Evolutionary conservation across 1,140 invertebrate species (phyloP).

Genomic region (Solenopsis invicta): DNA sequence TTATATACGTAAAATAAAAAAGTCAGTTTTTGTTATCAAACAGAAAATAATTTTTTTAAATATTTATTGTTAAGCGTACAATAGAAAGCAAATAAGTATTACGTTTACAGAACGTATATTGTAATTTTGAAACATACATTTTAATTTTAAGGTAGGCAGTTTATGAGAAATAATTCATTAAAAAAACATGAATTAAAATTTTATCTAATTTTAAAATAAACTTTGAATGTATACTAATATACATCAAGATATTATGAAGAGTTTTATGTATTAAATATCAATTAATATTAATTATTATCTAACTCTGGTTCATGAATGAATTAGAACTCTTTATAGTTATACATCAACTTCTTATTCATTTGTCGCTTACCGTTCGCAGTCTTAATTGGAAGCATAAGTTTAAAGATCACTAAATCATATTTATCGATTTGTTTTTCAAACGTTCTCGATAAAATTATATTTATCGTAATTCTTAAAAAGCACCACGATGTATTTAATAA

Average conservation of each 20-base stretch:
- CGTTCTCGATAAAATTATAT: neutral
- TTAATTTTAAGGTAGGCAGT: neutral
- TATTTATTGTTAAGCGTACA: neutral
- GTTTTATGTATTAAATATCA: neutral
- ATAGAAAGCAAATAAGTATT: neutral
- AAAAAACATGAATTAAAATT: neutral
- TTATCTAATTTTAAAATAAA: neutral
- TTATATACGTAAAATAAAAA: too few species aligned
- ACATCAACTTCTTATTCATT: neutral
- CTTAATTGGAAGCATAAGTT: neutral
- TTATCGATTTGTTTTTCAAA: neutral
- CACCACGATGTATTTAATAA: neutral
- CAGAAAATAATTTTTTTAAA: neutral
- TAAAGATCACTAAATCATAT: neutral
- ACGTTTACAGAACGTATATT: neutral
- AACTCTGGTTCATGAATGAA: neutral
- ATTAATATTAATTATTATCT: neutral
- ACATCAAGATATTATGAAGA: neutral
- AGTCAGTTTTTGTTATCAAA: too few species aligned
- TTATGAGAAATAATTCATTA: neutral
- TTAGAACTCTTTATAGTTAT: conserved; percentile 26
- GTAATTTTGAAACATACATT: neutral
- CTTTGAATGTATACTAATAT: neutral
- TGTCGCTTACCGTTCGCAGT: neutral
- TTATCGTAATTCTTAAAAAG: conserved; percentile 19